phyloP scores from a whole-genome alignment of 2,888 invertebrate genomes.

The Xestia sexstrigata region DNA sequence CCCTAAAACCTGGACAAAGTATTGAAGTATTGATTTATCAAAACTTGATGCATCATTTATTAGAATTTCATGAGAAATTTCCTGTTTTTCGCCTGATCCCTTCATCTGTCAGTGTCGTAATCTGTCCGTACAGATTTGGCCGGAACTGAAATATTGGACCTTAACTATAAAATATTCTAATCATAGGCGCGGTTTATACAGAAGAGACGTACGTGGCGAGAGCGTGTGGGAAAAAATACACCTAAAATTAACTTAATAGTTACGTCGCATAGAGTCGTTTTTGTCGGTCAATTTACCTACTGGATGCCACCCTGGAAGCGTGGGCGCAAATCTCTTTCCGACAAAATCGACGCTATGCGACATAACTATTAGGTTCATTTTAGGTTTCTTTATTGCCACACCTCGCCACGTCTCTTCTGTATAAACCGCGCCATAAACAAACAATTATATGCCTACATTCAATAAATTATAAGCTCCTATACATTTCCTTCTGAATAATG shows the following conservation, averaged over 20 bases:
- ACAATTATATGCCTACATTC: background rate
- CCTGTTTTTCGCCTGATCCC: background rate
- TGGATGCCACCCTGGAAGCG: too few species aligned
- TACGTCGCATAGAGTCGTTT: too few species aligned
- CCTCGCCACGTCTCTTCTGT: too few species aligned
- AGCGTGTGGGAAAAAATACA: too few species aligned
- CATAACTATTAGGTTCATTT: too few species aligned
- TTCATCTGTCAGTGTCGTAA: background rate
- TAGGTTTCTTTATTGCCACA: too few species aligned
- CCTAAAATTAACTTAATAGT: too few species aligned
- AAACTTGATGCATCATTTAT: background rate
- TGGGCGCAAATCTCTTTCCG: too few species aligned
- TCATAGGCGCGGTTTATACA: too few species aligned
- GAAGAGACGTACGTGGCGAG: too few species aligned
- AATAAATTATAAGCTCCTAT: background rate
- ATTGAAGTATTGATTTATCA: background rate
- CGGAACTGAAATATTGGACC: background rate
- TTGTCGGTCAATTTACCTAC: too few species aligned
- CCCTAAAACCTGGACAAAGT: background rate
- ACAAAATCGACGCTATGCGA: too few species aligned
- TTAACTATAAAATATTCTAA: background rate
- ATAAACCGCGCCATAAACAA: background rate
- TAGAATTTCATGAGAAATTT: background rate
- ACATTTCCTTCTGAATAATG: constrained; percentile 14
- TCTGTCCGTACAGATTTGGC: background rate